Evolutionary conservation across 2,888 invertebrate genomes (phyloP).

Genomic region (Tenthredo notha): DNA sequence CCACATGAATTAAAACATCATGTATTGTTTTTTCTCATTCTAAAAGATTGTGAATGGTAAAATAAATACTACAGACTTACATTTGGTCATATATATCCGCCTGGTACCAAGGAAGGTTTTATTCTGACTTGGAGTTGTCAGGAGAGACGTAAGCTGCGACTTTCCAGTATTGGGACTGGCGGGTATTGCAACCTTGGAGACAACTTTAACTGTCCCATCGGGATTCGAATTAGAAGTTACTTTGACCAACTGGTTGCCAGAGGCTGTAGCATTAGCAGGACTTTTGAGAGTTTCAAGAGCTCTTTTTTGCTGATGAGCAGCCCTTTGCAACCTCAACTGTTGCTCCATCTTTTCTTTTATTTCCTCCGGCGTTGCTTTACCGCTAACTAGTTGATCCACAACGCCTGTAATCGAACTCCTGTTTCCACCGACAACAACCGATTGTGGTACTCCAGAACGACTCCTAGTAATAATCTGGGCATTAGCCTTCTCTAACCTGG

Average conservation of each 20-base stretch:
- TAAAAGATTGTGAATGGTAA: neutral
- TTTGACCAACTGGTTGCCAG: conserved; percentile 80
- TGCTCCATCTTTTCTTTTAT: conserved; percentile 95
- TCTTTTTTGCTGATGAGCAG: conserved; percentile 93
- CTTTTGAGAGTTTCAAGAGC: conserved; percentile 81
- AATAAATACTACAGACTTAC: conserved; percentile 70
- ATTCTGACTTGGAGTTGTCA: conserved; percentile 83
- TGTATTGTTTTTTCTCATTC: neutral
- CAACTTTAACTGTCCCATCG: conserved; percentile 84
- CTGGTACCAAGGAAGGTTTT: conserved; percentile 84
- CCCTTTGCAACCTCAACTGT: conserved; percentile 91
- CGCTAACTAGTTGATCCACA: conserved; percentile 77
- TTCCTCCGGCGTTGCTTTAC: conserved; percentile 85
- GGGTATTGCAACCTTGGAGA: conserved; percentile 84
- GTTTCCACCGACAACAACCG: conserved; percentile 80
- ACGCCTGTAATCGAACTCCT: conserved; percentile 66
- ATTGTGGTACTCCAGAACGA: conserved; percentile 85
- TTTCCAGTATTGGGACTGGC: conserved; percentile 81
- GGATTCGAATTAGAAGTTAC: conserved; percentile 80
- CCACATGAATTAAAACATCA: neutral
- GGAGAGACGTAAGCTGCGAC: conserved; percentile 84
- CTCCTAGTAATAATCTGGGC: conserved; percentile 90
- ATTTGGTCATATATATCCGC: conserved; percentile 88
- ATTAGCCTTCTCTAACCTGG: conserved; percentile 85
- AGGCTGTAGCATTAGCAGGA: conserved; percentile 73